Evolutionary conservation across 2,797 vertebrate genomes (phyloP), one percentile per base, ranked within the genome.

Genomic region (Cynopterus sphinx): DNA sequence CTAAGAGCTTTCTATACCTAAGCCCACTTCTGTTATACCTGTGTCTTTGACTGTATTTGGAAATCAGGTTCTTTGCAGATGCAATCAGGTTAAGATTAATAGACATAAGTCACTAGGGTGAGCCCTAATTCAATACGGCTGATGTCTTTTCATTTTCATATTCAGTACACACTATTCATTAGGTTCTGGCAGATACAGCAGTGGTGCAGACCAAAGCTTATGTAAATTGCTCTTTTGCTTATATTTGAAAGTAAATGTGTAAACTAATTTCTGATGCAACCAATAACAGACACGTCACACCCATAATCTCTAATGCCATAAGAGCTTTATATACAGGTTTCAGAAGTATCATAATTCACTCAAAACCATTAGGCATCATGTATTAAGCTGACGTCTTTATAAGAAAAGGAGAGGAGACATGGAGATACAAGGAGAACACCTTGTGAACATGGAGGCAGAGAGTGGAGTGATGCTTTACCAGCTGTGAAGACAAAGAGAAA

Each of bases 171-270:
- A 19, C 5, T 53, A 59, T n/a, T 71, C 51, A 97, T 65, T 78
- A 41, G 12, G 74, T 96, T 96, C 96, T 95, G 22, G 75, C 33
- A 97, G 92, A 96, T 96, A 85, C n/a, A n/a, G 74, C 94, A 92
- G 86, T 92, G 49, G 70, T 82, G 96, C 49, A 96, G 53, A 85
- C 68, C 65, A 75, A 96, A 95, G 73, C 15, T 89, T 93, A 68
- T 96, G 94, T 96, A 94, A 95, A 97, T 85, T 77, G 91, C 87
- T 96, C 74, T 94, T 98, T 97, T 96, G 89, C 95, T 97, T 97
- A 74, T 49, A 97, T 97, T 96, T 97, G 96, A 97, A 97, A 97
- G 95, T 95, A 97, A 98, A 96, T 97, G 94, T 98, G 59, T 96
- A 90, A 97, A 84, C 83, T 98, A 97, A 98, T 98, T 98, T 96